phyloP scores from a whole-genome alignment of 2,797 vertebrate genomes.

The Pangasius krempfi region DNA sequence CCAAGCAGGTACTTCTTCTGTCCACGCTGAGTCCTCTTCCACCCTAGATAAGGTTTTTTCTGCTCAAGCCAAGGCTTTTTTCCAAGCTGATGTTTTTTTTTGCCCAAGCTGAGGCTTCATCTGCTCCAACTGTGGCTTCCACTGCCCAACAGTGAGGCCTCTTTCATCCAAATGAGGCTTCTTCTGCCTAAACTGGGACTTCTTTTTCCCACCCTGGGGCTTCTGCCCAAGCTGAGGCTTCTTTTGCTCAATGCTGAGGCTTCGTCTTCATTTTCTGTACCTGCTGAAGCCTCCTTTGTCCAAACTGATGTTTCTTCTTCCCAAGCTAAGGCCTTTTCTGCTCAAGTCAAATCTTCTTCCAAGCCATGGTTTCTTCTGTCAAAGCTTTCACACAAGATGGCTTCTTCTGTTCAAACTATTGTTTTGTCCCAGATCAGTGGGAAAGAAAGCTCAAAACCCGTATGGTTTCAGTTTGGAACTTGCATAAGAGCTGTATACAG shows the following conservation, averaged over 20 bases:
- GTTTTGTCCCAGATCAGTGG: background rate
- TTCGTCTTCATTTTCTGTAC: background rate
- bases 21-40: background rate
- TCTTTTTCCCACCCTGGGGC: too few relatives aligned
- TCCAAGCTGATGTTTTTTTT: background rate
- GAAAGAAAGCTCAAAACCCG: background rate
- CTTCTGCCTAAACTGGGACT: background rate
- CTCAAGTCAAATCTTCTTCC: background rate
- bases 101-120: background rate
- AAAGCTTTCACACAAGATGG: background rate
- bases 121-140: background rate
- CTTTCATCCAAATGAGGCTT: background rate
- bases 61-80: background rate
- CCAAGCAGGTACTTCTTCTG: background rate
- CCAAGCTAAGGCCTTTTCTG: too few relatives aligned
- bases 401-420: background rate
- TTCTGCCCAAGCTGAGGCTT: background rate
- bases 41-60: background rate
- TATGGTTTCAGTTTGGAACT: slow-evolving; percentile 36
- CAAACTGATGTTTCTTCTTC: background rate
- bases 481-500: slow-evolving; percentile 35
- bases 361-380: background rate
- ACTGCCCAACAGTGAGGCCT: background rate
- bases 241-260: background rate
- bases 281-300: background rate